phyloP scores from a whole-genome alignment of 2,113 vertebrate species.

The Corythornis madagascariensis region DNA sequence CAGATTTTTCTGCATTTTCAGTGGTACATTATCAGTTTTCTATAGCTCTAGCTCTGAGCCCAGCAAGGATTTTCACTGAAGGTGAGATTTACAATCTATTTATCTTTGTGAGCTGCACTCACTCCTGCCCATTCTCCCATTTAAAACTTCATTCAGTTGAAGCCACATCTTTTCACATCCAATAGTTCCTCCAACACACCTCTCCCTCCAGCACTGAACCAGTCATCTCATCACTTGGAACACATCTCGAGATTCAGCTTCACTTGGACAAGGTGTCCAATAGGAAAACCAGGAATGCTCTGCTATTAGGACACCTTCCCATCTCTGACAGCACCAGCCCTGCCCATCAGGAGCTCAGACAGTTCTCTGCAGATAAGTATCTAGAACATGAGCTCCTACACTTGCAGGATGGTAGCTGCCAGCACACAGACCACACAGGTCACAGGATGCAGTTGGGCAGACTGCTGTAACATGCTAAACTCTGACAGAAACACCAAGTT shows the following conservation, averaged over 20 bases:
- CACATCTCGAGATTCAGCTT: not conserved
- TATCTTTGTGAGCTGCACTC: not conserved
- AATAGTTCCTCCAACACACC: not conserved
- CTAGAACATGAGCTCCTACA: not conserved
- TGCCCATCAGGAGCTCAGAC: slow-evolving; percentile 1
- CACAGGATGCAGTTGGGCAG: not conserved
- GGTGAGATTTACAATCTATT: not conserved
- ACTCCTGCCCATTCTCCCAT: not conserved
- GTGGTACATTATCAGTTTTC: not conserved
- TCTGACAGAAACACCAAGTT: not conserved
- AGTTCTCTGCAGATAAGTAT: not conserved
- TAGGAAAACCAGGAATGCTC: not conserved
- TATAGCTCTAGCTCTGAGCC: not conserved
- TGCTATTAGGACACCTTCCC: not conserved
- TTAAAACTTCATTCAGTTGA: not conserved
- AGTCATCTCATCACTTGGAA: not conserved
- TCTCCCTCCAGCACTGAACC: not conserved
- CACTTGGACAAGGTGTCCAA: not conserved
- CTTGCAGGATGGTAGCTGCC: not conserved
- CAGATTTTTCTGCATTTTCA: not conserved
- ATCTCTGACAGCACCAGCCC: not conserved
- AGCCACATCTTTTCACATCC: not conserved
- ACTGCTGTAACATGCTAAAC: not conserved
- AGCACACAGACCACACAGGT: slow-evolving; percentile 38
- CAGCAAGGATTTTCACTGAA: not conserved